Evolutionary conservation across 2,797 vertebrate genomes (phyloP), one percentile per base, ranked within the genome.

Genomic region (Numenius phaeopus): DNA sequence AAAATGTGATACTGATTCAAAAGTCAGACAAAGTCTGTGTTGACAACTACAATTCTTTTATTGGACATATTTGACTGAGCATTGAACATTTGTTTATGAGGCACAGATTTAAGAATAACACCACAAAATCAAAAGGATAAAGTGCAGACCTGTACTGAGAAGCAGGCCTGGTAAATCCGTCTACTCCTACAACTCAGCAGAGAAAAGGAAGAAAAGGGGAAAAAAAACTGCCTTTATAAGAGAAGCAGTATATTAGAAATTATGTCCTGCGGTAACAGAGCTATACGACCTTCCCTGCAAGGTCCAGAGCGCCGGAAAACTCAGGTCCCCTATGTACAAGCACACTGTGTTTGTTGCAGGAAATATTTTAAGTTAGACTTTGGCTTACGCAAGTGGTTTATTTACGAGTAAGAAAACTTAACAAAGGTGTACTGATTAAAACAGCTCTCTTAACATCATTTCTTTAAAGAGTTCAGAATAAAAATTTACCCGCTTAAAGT

Each of bases 11-110:
- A 16, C 78, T 92, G 40, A 70, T 89, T 96, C 78, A 83, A 85
- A 96, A 95, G 67, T 93, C 83, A 97, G 85, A 50, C 91, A 85
- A 96, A 57, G 29, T 94, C 90, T 94, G 73, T 96, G 64, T 82
- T 96, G 80, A 83, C 30, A 32, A 83, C 89, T 90, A 76, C 83
- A 92, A 89, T 94, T 97, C 59, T 97, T 97, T 98, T 93, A 97
- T 96, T 96, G 89, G 90, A 90, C 73, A 39, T 83, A 92, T 76
- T 92, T 96, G 92, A 80, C 80, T 70, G 79, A 97, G 89, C 82
- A 96, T 62, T 90, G 91, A 97, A 95, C 70, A 88, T 20, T 89
- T 93, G 78, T 78, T 96, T 87, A 93, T 73, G 85, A 97, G 97
- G 86, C 94, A 95, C 5, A 29, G 77, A 95, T 87, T 96, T 62